Conservation (phyloP, 2,113 vertebrate genomes). For the Apeltes quadracus region DNA sequence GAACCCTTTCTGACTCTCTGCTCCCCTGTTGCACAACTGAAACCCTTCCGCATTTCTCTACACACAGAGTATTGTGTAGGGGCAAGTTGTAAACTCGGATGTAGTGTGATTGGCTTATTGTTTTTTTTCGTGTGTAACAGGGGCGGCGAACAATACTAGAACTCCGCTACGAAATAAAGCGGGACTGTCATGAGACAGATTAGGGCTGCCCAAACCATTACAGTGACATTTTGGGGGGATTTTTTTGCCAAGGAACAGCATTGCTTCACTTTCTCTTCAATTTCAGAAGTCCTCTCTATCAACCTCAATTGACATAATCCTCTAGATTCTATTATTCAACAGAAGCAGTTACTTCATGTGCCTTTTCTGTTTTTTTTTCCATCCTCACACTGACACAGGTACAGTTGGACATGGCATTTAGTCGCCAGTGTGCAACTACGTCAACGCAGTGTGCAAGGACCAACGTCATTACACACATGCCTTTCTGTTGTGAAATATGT, state of each 20-base stretch:
- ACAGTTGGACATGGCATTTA: neutral
- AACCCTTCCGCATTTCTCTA: conserved; percentile 60
- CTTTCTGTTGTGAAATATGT: too few relatives aligned
- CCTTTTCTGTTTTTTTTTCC: neutral
- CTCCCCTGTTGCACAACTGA: conserved; percentile 72
- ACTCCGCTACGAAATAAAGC: conserved; percentile 70
- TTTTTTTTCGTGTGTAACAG: conserved; percentile 76
- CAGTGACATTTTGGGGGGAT: neutral
- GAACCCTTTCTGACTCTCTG: conserved; percentile 76
- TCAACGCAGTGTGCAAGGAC: neutral
- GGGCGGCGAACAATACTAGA: conserved; percentile 77
- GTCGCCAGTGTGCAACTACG: neutral
- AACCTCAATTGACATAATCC: neutral
- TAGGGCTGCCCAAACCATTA: conserved; percentile 40
- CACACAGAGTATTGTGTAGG: conserved; percentile 72
- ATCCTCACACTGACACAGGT: neutral
- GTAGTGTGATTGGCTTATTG: conserved; percentile 70
- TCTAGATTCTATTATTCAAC: neutral
- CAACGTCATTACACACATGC: neutral
- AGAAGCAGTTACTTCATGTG: neutral
- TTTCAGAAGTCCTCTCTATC: neutral
- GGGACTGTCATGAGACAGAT: conserved; percentile 68
- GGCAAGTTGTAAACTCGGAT: conserved; percentile 78
- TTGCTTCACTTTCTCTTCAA: neutral
- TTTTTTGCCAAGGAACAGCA: neutral